A percentile compares a stretch with the other conserved stretches of the same genome.
Conservation (phyloP, 2,888 invertebrate species). For the Caenorhabditis imperialis region DNA sequence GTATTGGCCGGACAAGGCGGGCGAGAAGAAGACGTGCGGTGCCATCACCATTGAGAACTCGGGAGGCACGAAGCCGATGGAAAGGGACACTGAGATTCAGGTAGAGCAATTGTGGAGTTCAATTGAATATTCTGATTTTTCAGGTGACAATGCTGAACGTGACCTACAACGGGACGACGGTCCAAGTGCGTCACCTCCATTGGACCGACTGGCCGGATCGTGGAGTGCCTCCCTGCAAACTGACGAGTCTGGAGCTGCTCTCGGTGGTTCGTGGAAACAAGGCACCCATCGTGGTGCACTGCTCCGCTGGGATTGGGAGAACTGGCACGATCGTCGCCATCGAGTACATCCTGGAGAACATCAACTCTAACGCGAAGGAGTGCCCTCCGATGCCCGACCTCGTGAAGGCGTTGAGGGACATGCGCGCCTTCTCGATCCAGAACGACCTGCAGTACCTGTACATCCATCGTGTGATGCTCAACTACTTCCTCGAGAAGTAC, state of each 20-base stretch:
- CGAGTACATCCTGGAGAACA: constrained; percentile 61
- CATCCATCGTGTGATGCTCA: constrained; percentile 69
- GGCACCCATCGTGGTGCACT: constrained; percentile 67
- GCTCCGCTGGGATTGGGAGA: constrained; percentile 68
- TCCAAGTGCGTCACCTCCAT: constrained; percentile 59
- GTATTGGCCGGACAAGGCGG: constrained; percentile 63
- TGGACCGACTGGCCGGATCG: constrained; percentile 70
- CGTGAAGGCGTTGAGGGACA: constrained; percentile 60
- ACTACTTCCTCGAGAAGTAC: constrained; percentile 67
- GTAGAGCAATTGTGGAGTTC: background rate
- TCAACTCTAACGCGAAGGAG: constrained; percentile 41
- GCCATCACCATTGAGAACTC: constrained; percentile 39
- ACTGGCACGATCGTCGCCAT: constrained; percentile 69
- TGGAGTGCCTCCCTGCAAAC: constrained; percentile 57
- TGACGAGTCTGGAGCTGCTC: constrained; percentile 55
- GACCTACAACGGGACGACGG: constrained; percentile 3
- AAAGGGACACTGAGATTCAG: constrained; percentile 32
- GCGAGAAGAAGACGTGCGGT: constrained; percentile 33
- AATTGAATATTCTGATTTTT: background rate
- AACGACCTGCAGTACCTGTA: constrained; percentile 69
- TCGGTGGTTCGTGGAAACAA: constrained; percentile 60
- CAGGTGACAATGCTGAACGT: constrained; percentile 34
- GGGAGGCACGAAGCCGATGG: constrained; percentile 33
- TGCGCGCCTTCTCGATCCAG: constrained; percentile 67
- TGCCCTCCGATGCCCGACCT: constrained; percentile 63